Evolutionary conservation across 2,888 invertebrate genomes (phyloP), one percentile per base, ranked within the genome.

Genomic region (Cryptops parisi): DNA sequence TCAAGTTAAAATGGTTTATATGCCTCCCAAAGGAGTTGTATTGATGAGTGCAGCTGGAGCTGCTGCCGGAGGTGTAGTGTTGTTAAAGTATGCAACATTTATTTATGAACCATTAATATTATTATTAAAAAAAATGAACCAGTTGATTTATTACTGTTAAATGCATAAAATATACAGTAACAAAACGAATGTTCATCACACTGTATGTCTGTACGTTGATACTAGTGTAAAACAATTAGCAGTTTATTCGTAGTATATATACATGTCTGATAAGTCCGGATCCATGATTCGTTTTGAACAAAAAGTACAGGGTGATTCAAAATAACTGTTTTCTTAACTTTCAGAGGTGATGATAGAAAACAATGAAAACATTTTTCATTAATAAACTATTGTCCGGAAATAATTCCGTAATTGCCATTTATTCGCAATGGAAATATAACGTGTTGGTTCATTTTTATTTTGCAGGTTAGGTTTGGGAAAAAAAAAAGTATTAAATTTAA

Each of bases 1-100:
- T n/a, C n/a, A n/a, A n/a, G n/a, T n/a, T n/a, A 33, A 33, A 9
- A 33, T 33, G 21, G 33, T 33, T 9, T 33, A 33, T 33, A 6
- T 9, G 6, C 33, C 33, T 33, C 33, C 52, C 17, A 52, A 47
- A 24, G 19, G 39, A 4, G 40, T 78, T 54, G 65, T 76, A 22
- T 61, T 76, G 17, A 64, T 72, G 19, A 78, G 78, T 59, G 72
- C 73, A 0, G 62, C 74, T 45, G 74, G 74, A 3, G 74, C 77
- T 5, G 58, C 69, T 3, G 72, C 74, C 2, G 80, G 80, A 24
- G 66, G 64, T 3, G 63, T 72, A 3, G 76, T 75, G 33, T 25
- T 64, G 12, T 41, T 62, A 6, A 64, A 63, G 64, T 63, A 60
- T 58, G 55, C 47, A 21, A 50, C 12, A 39, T 17, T 19, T 3